Percentiles rank a stretch among this genome's conserved stretches.
phyloP scores from a whole-genome alignment of 2,888 invertebrate species.

The Drosophila anomalipes region DNA sequence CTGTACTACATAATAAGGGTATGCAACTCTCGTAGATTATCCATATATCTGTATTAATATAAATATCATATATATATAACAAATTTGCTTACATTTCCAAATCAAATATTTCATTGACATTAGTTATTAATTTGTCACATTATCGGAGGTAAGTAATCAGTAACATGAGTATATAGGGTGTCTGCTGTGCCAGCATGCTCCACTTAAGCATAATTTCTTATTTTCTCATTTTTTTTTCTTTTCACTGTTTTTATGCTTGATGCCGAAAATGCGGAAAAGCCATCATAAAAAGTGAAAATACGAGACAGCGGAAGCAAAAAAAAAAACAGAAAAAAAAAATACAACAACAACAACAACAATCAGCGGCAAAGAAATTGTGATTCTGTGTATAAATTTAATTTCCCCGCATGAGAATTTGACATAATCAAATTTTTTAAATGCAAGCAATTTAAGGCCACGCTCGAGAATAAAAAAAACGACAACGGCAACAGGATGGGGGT shows the following conservation, averaged over 20 bases:
- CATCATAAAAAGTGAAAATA: slow-evolving; percentile 70
- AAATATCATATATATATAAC: background rate
- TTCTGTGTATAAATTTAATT: slow-evolving; percentile 79
- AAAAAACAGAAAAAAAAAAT: slow-evolving; percentile 19
- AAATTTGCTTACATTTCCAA: background rate
- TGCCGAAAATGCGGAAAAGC: slow-evolving; percentile 74
- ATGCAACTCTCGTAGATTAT: background rate
- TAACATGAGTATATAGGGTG: slow-evolving; percentile 14
- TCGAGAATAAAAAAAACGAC: slow-evolving; percentile 1
- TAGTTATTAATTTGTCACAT: background rate
- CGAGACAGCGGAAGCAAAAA: slow-evolving; percentile 36
- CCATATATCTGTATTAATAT: background rate
- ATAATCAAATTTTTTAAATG: slow-evolving; percentile 81
- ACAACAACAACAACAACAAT: slow-evolving; percentile 24
- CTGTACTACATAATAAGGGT: slow-evolving; percentile 3
- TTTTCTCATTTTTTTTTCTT: slow-evolving; percentile 29
- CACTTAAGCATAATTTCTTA: background rate
- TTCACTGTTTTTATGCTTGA: slow-evolving; percentile 49
- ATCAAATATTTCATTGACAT: background rate
- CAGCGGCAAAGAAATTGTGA: slow-evolving; percentile 56
- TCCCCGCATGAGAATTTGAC: slow-evolving; percentile 70
- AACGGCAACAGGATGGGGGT: background rate
- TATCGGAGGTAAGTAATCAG: background rate
- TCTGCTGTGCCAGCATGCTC: background rate
- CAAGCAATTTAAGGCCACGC: slow-evolving; percentile 69